A percentile compares a stretch with the other conserved stretches of the same genome.
Evolutionary conservation across 2,113 vertebrate genomes (phyloP).

Genomic region (Poeciliopsis turrubarensis): DNA sequence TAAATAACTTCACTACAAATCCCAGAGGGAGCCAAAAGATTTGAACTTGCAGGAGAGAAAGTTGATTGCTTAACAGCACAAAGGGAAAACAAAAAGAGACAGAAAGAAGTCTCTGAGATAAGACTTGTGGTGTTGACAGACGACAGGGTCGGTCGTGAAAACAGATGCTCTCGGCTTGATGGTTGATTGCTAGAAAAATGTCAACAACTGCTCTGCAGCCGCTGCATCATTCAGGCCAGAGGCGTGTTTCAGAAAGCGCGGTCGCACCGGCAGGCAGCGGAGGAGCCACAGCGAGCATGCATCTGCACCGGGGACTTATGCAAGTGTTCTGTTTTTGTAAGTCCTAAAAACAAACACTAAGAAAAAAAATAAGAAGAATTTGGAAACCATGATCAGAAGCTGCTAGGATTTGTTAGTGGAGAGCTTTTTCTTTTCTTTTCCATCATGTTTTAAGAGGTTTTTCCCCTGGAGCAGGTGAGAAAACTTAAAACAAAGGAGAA

Average conservation of each 20-base stretch:
- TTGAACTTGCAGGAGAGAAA: conserved; percentile 12
- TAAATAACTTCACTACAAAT: background rate
- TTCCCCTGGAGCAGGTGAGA: background rate
- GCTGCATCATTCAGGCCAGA: conserved; percentile 69
- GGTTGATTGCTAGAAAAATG: conserved; percentile 82
- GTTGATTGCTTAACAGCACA: conserved; percentile 4
- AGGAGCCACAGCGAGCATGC: conserved; percentile 34
- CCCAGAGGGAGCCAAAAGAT: background rate
- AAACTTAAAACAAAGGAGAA: background rate
- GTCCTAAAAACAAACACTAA: conserved; percentile 20
- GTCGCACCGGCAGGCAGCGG: conserved; percentile 50
- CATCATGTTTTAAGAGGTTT: conserved; percentile 13
- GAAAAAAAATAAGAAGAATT: background rate
- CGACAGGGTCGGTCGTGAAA: conserved; percentile 67
- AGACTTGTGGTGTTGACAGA: conserved; percentile 80
- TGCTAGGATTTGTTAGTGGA: conserved; percentile 22
- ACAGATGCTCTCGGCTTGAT: conserved; percentile 74
- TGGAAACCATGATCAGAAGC: conserved; percentile 25
- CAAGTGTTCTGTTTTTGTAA: conserved; percentile 68
- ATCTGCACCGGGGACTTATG: conserved; percentile 54
- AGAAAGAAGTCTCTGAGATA: conserved; percentile 59
- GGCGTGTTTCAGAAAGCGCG: conserved; percentile 61
- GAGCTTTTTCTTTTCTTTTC: conserved; percentile 30
- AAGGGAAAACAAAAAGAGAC: conserved; percentile 3
- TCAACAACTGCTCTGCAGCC: conserved; percentile 78